Evolutionary conservation across 1,140 invertebrate genomes (phyloP).

Genomic region (Araneus ventricosus): DNA sequence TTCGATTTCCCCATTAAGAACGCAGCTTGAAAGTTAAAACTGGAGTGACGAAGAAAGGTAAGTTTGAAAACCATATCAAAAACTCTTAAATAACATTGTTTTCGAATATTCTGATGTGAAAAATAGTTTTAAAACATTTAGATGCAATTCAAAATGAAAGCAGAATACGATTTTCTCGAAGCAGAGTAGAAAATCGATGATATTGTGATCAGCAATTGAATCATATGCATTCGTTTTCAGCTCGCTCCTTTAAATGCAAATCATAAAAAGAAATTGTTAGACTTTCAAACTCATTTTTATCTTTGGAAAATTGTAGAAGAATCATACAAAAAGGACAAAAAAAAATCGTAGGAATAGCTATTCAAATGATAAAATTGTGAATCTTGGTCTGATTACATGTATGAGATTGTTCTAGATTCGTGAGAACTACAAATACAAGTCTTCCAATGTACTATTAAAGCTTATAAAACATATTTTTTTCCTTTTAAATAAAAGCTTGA

Average conservation of each 20-base stretch:
- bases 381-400: no score
- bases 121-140: conserved; percentile 6
- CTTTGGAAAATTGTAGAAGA: not conserved
- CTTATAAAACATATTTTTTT: no score
- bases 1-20: conserved; percentile 41
- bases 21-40: not conserved
- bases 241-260: no score
- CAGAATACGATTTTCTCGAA: not conserved
- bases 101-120: not conserved
- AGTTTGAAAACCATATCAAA: not conserved
- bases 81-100: not conserved
- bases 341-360: no score
- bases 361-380: no score
- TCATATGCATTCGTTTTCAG: no score
- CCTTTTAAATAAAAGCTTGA: no score
- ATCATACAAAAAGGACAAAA: not conserved
- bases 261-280: no score
- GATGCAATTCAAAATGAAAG: not conserved
- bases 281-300: no score
- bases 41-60: not conserved
- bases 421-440: no score
- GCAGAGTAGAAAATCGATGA: not conserved
- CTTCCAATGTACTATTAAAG: no score
- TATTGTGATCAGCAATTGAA: not conserved
- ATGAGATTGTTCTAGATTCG: no score